A percentile compares a stretch with the other conserved stretches of the same genome.
Evolutionary conservation across 1,140 invertebrate species (phyloP).

Genomic region (Cepaea nemoralis): DNA sequence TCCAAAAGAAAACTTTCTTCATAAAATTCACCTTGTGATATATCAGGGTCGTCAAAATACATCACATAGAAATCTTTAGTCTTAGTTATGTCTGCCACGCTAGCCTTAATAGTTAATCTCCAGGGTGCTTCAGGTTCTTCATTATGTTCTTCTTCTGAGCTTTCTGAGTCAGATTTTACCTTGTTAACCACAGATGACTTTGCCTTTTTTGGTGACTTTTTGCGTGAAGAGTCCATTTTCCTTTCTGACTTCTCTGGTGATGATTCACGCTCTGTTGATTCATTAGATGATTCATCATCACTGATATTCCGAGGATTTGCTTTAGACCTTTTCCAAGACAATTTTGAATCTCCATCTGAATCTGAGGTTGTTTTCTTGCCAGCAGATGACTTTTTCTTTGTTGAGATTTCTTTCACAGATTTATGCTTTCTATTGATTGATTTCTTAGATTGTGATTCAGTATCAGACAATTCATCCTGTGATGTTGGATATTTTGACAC

Average conservation of each 20-base stretch:
- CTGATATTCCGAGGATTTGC: background rate
- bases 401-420: background rate
- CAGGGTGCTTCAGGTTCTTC: background rate
- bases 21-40: background rate
- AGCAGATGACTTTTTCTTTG: background rate
- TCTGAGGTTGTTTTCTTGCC: background rate
- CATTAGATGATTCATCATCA: background rate
- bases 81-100: background rate
- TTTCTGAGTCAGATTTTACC: background rate
- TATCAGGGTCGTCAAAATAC: conserved; percentile 18
- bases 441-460: background rate
- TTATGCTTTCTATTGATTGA: background rate
- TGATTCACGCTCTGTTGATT: background rate
- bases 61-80: background rate
- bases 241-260: background rate
- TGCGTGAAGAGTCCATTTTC: background rate
- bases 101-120: conserved; percentile 17
- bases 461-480: background rate
- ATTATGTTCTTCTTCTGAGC: background rate
- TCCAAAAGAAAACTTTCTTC: conserved; percentile 8
- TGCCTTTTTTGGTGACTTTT: background rate
- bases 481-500: too few species aligned
- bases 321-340: background rate
- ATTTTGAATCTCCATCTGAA: background rate
- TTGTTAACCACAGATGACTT: background rate